Base-by-base conservation (phyloP, 2,888 invertebrate genomes). In the Chalcis sispes region DNA sequence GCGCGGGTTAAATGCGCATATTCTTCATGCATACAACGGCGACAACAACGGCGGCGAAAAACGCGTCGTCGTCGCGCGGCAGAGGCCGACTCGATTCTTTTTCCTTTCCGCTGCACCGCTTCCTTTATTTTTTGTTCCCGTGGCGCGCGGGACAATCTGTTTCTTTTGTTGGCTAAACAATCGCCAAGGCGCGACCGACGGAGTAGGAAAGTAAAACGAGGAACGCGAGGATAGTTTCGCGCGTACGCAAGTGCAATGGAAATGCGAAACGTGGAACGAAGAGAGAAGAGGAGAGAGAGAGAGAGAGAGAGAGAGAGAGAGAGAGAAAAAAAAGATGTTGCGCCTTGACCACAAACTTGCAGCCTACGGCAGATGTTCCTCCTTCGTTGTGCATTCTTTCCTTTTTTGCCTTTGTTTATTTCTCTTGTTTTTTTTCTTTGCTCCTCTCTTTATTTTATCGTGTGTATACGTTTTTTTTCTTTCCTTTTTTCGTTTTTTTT, bases 161-260 rank as follows among this genome's bases (percentile, higher is more conserved):
- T 72, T 32, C 66, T 61, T 75, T 75, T 75, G 75, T 71, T 18
- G 15, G 42, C 46, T 48, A 61, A 71, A 75, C 70, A 75, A 71
- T 75, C 46, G 65, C 29, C n/a, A 2, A 46, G 42, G 27, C 29
- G 23, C 15, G 36, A 5, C 7, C n/a, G 20, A 20, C 23, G 25
- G 48, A 59, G 32, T 46, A 48, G 46, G 15, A 15, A 42, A 42
- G 15, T 7, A 36, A 36, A 42, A 56, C 18, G 27, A 13, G 20
- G 15, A n/a, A n/a, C 25, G 25, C 23, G 46, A 46, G 7, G 32
- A n/a, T n/a, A n/a, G n/a, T n/a, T n/a, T n/a, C n/a, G n/a, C n/a
- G n/a, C n/a, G n/a, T n/a, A n/a, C n/a, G n/a, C n/a, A n/a, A n/a
- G n/a, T 10, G 27, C 2, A 27, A 27, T 27, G 20, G 20, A 48